Evolutionary conservation across 1,140 invertebrate genomes (phyloP), one percentile per base, ranked within the genome.

Genomic region (Geopemphigus sp.): DNA sequence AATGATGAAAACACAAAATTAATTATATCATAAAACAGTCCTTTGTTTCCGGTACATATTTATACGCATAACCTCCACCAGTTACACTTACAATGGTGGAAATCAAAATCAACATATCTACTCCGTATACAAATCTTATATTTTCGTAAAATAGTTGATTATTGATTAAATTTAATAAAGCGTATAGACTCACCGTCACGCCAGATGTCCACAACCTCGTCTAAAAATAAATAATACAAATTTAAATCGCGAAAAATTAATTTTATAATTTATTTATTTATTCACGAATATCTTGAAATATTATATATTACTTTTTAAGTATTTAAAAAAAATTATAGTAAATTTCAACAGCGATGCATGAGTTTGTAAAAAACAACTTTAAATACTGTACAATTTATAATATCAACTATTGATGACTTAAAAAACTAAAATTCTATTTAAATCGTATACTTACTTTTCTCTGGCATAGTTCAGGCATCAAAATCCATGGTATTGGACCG

Each of bases 161-260:
- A 19, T 53, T 70, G 15, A 70, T 70, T 26, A 70, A 14, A 26
- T 70, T 70, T 1, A 70, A 47, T 22, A 50, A 26, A 10, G 66
- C 66, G 15, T 53, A 70, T 26, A 70, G 15, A 26, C 66, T 70
- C 24, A 70, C 66, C 15, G 24, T 19, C 14, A 70, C 45, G 6
- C 66, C 66, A 26, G 66, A 70, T 19, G 66, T 70, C 66, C 66
- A 70, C 47, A 70, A 53, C 26, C 47, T 70, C 22, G 45, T 19
- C 66, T 70, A 24, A 19, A 70, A 70, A 50, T 17, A 6, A 50
- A 47, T 68, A 68, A 15, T 14, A 56, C 26, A 53, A 53, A 19
- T 50, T 50, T 5, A 6, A 11, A 50, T 50, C 12, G 47, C 12
- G 47, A 50, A 50, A 50, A 50, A 50, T 50, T 12, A 12, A 45